Base-by-base conservation (phyloP, 2,888 invertebrate genomes). In the Drosophila prolongata region DNA sequence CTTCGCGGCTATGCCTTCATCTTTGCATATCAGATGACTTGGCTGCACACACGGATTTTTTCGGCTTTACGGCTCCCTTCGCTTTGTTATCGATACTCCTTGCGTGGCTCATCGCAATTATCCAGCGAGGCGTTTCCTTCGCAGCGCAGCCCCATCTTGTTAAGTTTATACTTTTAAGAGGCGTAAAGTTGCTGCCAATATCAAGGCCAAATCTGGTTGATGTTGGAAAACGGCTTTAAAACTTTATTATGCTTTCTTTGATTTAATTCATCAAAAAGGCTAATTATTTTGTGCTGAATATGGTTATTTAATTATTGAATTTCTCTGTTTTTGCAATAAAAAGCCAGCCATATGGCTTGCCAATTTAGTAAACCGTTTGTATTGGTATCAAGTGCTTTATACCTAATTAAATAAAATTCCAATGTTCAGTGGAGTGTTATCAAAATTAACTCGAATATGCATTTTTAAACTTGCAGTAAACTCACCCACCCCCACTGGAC, bases 1-100 rank as follows among this genome's bases (percentile, higher is more conserved):
- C 55, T 38, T 13, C 49, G 19, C 13, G 37, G 24, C 38, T 24
- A 27, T 40, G 47, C 47, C 54, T 42, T 30, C 55, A 38, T 67
- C 64, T 55, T 44, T 60, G 43, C 71, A 69, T 64, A 71, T 71
- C 71, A 52, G 64, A 69, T 71, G 38, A 55, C 61, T 14, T 11
- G 42, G 34, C 19, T 46, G 40, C 68, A 67, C 54, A 67, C 69
- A 43, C 55, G 49, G 34, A 50, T 40, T 68, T 46, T 67, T 40
- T 38, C 34, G 49, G 55, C 34, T 35, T 43, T 27, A 8, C 43
- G 27, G 35, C 43, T n/a, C 14, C 56, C 19, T 35, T 35, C 30
- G 35, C 46, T 62, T 62, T 66, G 65, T 54, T 62, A 66, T 66
- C 62, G 62, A 66, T 66, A 66, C 65, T 44, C 52, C 24, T 62